Percentiles rank a stretch among this genome's conserved stretches.
Evolutionary conservation across 2,113 vertebrate genomes (phyloP).

Genomic region (Pipa parva): DNA sequence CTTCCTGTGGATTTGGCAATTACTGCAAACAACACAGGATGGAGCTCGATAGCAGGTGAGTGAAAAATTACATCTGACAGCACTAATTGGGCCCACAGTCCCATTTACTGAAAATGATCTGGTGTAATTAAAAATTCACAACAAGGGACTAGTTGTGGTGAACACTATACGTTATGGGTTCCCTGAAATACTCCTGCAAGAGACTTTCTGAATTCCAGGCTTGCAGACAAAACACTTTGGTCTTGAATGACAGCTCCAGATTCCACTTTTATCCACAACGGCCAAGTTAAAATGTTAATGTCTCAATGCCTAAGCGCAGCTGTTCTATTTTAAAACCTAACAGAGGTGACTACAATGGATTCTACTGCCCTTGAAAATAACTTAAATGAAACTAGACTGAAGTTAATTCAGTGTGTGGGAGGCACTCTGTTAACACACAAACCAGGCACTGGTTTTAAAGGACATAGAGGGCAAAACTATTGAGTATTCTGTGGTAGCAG

Average conservation of each 20-base stretch:
- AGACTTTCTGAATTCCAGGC: conserved; percentile 49
- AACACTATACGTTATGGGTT: conserved; percentile 54
- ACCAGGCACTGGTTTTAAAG: too few species aligned
- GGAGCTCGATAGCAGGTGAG: conserved; percentile 54
- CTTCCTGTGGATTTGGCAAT: conserved; percentile 58
- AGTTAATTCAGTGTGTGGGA: too few species aligned
- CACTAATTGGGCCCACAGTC: conserved; percentile 65
- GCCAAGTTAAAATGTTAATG: conserved; percentile 21
- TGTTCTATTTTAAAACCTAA: conserved; percentile 37
- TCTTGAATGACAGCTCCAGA: conserved; percentile 34
- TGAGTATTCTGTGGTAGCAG: too few species aligned
- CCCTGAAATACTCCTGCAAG: conserved; percentile 50
- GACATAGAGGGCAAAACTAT: too few species aligned
- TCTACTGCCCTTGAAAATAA: conserved; percentile 19
- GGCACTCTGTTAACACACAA: too few species aligned
- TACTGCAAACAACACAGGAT: conserved; percentile 53
- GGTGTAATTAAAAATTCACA: conserved; percentile 69
- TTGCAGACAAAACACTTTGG: conserved; percentile 45
- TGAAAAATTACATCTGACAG: conserved; percentile 64
- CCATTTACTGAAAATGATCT: conserved; percentile 68
- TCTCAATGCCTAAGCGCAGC: conserved; percentile 17
- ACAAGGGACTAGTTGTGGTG: conserved; percentile 58
- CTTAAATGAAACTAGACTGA: neutral
- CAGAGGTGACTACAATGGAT: neutral
- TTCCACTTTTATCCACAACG: conserved; percentile 5